Evolutionary conservation across 2,113 vertebrate species (phyloP).

Genomic region (Glareola pratincola): DNA sequence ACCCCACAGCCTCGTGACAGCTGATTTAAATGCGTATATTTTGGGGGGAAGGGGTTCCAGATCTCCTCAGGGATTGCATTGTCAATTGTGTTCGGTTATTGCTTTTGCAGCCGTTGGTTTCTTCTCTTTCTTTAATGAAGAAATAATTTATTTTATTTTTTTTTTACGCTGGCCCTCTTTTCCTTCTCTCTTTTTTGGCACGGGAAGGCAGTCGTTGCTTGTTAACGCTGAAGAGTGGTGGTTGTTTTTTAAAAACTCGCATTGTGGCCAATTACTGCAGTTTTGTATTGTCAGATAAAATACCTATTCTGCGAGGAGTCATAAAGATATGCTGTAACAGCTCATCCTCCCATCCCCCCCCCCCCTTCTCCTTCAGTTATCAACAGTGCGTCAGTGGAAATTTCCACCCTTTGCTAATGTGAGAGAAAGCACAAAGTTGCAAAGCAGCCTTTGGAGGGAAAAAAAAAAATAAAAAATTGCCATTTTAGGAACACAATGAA

Average conservation of each 20-base stretch:
- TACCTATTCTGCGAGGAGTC: slow-evolving; percentile 44
- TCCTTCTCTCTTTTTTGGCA: neutral
- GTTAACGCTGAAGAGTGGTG: neutral
- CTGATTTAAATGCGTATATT: neutral
- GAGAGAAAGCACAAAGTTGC: slow-evolving; percentile 44
- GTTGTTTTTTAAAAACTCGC: neutral
- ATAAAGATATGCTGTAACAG: slow-evolving; percentile 46
- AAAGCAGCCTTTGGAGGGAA: neutral
- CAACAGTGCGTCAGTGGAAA: slow-evolving; percentile 74
- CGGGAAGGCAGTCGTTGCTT: neutral
- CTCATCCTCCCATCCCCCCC: slow-evolving; percentile 48
- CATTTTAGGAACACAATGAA: neutral
- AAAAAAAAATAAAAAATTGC: neutral
- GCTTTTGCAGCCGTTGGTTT: neutral
- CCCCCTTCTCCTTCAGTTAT: slow-evolving; percentile 50
- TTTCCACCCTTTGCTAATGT: slow-evolving; percentile 74
- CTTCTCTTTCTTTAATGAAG: neutral
- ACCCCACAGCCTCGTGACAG: neutral
- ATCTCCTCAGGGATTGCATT: neutral
- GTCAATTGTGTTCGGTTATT: neutral
- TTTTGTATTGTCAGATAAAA: slow-evolving; percentile 32
- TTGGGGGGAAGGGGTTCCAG: neutral
- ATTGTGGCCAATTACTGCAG: neutral
- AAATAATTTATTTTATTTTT: neutral
- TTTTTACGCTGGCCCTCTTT: rapidly evolving